Evolutionary conservation across 2,888 invertebrate genomes (phyloP).

Genomic region (Ceraclea dissimilis): DNA sequence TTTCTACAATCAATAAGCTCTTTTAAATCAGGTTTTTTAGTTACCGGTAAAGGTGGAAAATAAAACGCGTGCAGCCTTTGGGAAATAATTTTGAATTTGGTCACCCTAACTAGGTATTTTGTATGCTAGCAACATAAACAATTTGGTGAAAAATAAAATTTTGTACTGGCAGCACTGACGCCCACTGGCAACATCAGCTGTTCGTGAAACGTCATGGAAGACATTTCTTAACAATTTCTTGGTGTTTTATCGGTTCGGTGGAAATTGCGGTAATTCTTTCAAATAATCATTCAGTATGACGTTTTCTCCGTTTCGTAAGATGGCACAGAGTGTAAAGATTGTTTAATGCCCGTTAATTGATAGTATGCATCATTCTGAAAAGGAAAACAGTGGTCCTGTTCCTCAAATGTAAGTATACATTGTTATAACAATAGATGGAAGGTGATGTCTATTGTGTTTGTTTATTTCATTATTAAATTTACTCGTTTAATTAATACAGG

Average conservation of each 20-base stretch:
- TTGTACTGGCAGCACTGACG: no score
- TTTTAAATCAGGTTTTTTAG: no score
- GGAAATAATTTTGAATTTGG: no score
- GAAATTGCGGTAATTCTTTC: constrained; percentile 8
- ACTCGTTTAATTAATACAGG: neutral
- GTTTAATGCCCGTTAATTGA: constrained; percentile 15
- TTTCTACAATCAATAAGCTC: no score
- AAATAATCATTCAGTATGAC: constrained; percentile 10
- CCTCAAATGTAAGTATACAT: constrained; percentile 22
- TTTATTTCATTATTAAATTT: neutral
- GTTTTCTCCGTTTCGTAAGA: constrained; percentile 6
- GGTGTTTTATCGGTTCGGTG: constrained; percentile 11
- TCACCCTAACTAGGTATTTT: no score
- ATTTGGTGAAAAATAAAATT: no score
- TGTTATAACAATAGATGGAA: neutral
- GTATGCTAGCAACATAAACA: no score
- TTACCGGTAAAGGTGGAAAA: no score
- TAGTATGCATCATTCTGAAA: constrained; percentile 23
- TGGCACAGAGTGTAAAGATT: constrained; percentile 2
- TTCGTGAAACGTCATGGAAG: constrained; percentile 19
- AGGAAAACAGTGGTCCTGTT: constrained; percentile 19
- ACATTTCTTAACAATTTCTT: constrained; percentile 11
- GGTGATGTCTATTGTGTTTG: neutral
- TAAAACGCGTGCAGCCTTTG: no score
- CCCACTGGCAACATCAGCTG: constrained; percentile 5